A percentile compares a stretch with the other conserved stretches of the same genome.
Evolutionary conservation across 2,888 invertebrate species (phyloP).

Genomic region (Adelphocoris suturalis): DNA sequence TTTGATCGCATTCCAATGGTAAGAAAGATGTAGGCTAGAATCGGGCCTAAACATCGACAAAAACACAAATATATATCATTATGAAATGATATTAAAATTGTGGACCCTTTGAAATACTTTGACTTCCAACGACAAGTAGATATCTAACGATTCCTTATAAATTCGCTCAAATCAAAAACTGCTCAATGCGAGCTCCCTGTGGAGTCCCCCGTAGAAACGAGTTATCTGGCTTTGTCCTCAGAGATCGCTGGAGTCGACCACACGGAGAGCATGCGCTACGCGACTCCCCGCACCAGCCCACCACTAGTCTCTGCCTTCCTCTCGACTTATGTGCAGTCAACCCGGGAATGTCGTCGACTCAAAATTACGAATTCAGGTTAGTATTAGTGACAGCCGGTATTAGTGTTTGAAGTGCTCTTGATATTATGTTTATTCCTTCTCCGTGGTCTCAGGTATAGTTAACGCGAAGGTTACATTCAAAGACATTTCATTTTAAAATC

Average conservation of each 20-base stretch:
- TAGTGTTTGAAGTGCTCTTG: slow-evolving; percentile 20
- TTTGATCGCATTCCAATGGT: no score
- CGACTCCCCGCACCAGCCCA: slow-evolving; percentile 21
- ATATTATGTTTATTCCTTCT: background rate
- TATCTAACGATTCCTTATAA: no score
- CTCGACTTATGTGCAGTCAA: slow-evolving; percentile 29
- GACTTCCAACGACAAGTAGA: no score
- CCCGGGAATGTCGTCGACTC: slow-evolving; percentile 41
- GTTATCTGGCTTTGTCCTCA: slow-evolving; percentile 57
- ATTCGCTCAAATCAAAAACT: background rate
- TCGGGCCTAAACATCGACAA: no score
- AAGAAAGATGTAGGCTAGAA: no score
- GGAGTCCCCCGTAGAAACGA: slow-evolving; percentile 5
- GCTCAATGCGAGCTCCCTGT: background rate
- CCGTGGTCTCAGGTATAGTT: background rate
- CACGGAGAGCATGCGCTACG: slow-evolving; percentile 48
- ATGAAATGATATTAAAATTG: no score
- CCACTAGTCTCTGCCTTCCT: slow-evolving; percentile 33
- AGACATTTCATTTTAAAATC: background rate
- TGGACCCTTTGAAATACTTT: no score
- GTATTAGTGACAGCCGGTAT: slow-evolving; percentile 53
- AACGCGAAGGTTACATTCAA: background rate
- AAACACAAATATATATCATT: no score
- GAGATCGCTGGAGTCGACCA: slow-evolving; percentile 48
- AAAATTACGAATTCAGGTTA: slow-evolving; percentile 60